A percentile compares a stretch with the other conserved stretches of the same genome.
These are phyloP conservation scores for Tympanuchus pallidicinctus DNA, from an alignment of 2,113 vertebrate species.

Conservation along the genomic window DNA sequence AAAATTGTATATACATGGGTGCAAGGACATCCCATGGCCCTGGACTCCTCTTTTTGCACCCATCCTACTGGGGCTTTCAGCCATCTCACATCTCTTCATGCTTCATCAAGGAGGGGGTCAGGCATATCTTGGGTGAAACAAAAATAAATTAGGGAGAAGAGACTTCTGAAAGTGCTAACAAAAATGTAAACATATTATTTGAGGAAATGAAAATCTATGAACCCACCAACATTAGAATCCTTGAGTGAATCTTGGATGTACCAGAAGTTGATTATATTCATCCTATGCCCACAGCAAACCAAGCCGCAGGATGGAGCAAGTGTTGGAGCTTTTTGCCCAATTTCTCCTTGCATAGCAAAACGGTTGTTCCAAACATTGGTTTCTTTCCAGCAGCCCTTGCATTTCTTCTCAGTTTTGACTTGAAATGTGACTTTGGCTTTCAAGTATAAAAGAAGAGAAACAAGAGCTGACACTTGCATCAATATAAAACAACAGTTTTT, in stretches of 20 bases:
- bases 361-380: neutral
- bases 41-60: neutral
- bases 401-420: constrained; percentile 12
- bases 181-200: accelerated
- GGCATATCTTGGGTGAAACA: neutral
- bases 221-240: neutral
- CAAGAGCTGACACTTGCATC: neutral
- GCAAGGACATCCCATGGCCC: too few species aligned
- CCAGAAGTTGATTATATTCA: neutral
- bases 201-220: neutral
- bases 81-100: neutral
- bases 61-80: neutral
- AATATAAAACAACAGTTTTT: neutral
- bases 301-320: accelerated
- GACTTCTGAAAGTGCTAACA: neutral
- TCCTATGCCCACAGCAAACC: neutral
- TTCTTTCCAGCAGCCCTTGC: neutral
- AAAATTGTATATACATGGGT: neutral
- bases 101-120: neutral
- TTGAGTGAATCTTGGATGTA: neutral
- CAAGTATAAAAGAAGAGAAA: constrained; percentile 6
- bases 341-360: constrained; percentile 28
- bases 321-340: neutral
- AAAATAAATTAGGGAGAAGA: neutral
- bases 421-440: constrained; percentile 41